Percentiles rank a stretch among this genome's conserved stretches.
Evolutionary conservation across 2,888 invertebrate genomes (phyloP).

Genomic region (Cheiracanthium punctorium): DNA sequence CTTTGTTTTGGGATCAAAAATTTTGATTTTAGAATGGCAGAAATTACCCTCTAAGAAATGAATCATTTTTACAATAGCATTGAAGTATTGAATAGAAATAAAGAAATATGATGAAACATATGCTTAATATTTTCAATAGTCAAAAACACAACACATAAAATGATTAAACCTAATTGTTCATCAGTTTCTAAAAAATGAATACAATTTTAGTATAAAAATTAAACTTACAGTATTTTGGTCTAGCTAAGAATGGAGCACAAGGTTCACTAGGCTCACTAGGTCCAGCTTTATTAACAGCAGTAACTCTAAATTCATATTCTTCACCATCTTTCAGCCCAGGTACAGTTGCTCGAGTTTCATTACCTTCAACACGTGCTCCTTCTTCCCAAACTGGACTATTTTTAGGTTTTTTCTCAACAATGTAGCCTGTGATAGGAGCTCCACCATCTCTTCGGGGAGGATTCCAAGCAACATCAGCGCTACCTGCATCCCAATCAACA

Average conservation of each 20-base stretch:
- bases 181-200: too few species aligned
- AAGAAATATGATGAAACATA: too few species aligned
- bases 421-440: constrained; percentile 87
- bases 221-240: constrained; percentile 75
- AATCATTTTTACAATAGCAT: too few species aligned
- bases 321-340: constrained; percentile 91
- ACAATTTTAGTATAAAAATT: too few species aligned
- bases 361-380: constrained; percentile 83
- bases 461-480: constrained; percentile 89
- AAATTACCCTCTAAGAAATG: too few species aligned
- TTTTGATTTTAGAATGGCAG: too few species aligned
- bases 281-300: constrained; percentile 96
- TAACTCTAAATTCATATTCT: constrained; percentile 95
- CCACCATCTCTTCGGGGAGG: constrained; percentile 87
- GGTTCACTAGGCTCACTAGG: constrained; percentile 81
- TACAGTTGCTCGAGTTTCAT: constrained; percentile 79
- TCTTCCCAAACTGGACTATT: constrained; percentile 84
- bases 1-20: too few species aligned
- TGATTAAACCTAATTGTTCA: too few species aligned
- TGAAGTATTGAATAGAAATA: too few species aligned
- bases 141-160: too few species aligned
- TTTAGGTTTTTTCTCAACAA: constrained; percentile 85
- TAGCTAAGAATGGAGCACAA: constrained; percentile 76
- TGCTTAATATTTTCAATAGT: too few species aligned
- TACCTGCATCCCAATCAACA: constrained; percentile 90